These are phyloP conservation scores for Teleogryllus occipitalis DNA, from an alignment of 1,140 invertebrate species.

Conservation along the genomic window DNA sequence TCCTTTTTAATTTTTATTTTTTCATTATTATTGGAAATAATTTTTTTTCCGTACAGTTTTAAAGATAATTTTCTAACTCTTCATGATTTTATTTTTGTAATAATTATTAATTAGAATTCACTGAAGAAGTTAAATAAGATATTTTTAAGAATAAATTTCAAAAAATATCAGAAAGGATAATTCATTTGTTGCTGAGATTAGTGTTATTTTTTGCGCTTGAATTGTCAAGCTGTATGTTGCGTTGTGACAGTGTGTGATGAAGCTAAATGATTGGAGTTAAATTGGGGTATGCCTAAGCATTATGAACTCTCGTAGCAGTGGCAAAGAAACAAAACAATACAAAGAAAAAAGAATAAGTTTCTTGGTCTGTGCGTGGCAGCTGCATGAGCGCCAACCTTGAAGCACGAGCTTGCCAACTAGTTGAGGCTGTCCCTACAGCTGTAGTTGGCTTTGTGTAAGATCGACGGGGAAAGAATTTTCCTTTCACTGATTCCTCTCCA, in stretches of 20 bases:
- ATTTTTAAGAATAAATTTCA: too few species aligned
- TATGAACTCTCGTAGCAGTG: not conserved
- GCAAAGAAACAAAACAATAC: not conserved
- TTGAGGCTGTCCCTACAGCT: not conserved
- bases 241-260: not conserved
- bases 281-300: not conserved
- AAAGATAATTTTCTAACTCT: too few species aligned
- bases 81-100: too few species aligned
- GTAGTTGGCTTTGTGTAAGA: not conserved
- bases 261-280: not conserved
- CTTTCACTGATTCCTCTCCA: not conserved
- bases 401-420: conserved; percentile 3
- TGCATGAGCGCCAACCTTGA: not conserved
- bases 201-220: too few species aligned
- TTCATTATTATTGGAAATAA: too few species aligned
- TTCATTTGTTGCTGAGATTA: too few species aligned
- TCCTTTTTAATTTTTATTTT: too few species aligned
- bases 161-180: too few species aligned
- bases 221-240: not conserved
- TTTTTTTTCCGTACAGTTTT: too few species aligned
- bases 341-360: not conserved
- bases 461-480: not conserved
- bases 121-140: too few species aligned
- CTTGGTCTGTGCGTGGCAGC: not conserved
- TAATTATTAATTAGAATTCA: too few species aligned